Conservation (phyloP, 2,888 invertebrate genomes). For the Diplazon laetatorius region DNA sequence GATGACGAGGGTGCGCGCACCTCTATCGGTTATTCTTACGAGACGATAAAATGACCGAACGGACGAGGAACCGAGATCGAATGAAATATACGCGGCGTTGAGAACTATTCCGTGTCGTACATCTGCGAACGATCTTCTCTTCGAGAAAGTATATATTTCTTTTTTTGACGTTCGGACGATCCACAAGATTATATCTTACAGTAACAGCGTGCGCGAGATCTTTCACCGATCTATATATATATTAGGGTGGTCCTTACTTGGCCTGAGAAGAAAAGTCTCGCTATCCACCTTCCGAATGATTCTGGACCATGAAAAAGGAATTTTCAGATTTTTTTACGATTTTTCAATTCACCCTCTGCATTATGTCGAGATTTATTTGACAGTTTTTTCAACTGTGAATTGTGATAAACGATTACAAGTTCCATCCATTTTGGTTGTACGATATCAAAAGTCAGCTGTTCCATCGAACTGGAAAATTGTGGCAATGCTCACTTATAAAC, state of each 20-base stretch:
- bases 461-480: too few relatives aligned
- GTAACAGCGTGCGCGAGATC: conserved; percentile 65
- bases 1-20: conserved; percentile 66
- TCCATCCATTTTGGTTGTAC: conserved; percentile 45
- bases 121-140: conserved; percentile 69
- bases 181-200: conserved; percentile 77
- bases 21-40: conserved; percentile 55
- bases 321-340: too few relatives aligned
- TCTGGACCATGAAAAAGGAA: too few relatives aligned
- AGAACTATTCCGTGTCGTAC: conserved; percentile 72
- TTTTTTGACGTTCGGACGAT: conserved; percentile 79
- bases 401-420: conserved; percentile 42
- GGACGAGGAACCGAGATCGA: conserved; percentile 12
- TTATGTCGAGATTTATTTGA: too few relatives aligned
- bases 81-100: conserved; percentile 36
- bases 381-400: conserved; percentile 55
- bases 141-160: conserved; percentile 67
- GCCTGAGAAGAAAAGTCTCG: too few relatives aligned
- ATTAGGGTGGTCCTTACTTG: background rate
- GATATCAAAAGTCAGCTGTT: conserved; percentile 78
- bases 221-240: conserved; percentile 10
- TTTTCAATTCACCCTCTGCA: too few relatives aligned
- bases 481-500: too few relatives aligned
- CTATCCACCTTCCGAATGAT: too few relatives aligned
- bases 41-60: conserved; percentile 17